Evolutionary conservation across 2,797 vertebrate species (phyloP).

Genomic region (Pipistrellus pygmaeus): DNA sequence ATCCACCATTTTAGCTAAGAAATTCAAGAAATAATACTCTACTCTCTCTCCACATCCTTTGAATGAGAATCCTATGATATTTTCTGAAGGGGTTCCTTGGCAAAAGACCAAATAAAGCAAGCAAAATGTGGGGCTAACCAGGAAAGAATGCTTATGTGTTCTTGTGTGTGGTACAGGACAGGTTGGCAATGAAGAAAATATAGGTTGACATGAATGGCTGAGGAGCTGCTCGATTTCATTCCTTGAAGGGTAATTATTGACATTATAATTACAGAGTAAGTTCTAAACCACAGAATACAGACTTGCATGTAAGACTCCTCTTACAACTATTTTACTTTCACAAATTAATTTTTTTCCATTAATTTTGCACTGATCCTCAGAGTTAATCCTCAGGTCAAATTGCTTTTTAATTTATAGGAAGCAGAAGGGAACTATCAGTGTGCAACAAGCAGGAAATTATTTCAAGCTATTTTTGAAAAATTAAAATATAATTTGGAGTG

Average conservation of each 20-base stretch:
- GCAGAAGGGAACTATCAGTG: neutral
- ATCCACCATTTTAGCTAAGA: neutral
- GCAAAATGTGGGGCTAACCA: neutral
- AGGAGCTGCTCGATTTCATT: neutral
- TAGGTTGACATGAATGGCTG: neutral
- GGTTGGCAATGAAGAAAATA: neutral
- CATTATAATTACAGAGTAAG: neutral
- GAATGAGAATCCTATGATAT: neutral
- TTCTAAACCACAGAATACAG: neutral
- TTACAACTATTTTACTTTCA: neutral
- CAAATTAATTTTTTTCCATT: neutral
- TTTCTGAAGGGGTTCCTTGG: neutral
- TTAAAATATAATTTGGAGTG: slow-evolving; percentile 10
- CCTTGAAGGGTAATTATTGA: neutral
- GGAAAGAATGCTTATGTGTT: neutral
- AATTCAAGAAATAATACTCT: neutral
- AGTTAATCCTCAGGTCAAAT: neutral
- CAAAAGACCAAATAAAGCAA: slow-evolving; percentile 10
- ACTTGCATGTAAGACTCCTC: neutral
- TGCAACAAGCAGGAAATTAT: slow-evolving; percentile 8
- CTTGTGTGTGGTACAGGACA: neutral
- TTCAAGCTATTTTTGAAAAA: slow-evolving; percentile 41
- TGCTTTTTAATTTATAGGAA: slow-evolving; percentile 31
- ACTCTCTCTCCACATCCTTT: neutral
- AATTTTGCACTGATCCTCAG: slow-evolving; percentile 12